These are phyloP conservation scores for Melanotaenia duboulayi DNA, from an alignment of 2,113 vertebrate genomes.

Conservation along the genomic window DNA sequence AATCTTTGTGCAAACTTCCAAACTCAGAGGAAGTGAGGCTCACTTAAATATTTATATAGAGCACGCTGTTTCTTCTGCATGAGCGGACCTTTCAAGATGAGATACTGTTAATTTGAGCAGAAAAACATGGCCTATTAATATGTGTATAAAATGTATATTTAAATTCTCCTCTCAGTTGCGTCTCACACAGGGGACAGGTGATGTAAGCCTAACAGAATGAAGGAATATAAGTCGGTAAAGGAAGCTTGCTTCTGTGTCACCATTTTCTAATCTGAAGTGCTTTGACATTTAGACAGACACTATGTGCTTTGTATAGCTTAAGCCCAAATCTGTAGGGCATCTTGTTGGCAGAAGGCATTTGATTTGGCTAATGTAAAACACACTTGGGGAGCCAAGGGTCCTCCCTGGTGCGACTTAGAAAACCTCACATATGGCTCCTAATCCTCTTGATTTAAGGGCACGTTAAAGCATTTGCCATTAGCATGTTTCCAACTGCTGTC, in stretches of 20 bases:
- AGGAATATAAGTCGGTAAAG: constrained; percentile 6
- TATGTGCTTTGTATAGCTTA: background rate
- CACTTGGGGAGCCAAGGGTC: constrained; percentile 46
- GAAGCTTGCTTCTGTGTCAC: background rate
- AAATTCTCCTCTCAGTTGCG: constrained; percentile 44
- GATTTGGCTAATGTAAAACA: constrained; percentile 71
- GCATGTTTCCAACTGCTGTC: constrained; percentile 66
- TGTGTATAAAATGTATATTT: constrained; percentile 70
- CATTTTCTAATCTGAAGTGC: constrained; percentile 13
- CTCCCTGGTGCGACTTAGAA: constrained; percentile 70
- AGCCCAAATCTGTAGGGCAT: constrained; percentile 17
- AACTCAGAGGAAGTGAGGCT: constrained; percentile 38
- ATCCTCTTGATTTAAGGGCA: constrained; percentile 74
- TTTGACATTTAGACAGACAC: constrained; percentile 11
- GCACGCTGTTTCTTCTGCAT: constrained; percentile 53
- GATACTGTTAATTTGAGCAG: constrained; percentile 64
- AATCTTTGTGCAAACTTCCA: constrained; percentile 46
- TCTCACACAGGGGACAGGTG: constrained; percentile 49
- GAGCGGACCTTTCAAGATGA: constrained; percentile 51
- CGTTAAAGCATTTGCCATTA: constrained; percentile 73
- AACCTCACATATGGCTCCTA: constrained; percentile 73
- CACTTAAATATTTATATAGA: constrained; percentile 69
- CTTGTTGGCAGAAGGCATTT: constrained; percentile 34
- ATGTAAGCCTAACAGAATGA: constrained; percentile 35
- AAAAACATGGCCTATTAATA: constrained; percentile 73